Evolutionary conservation across 2,113 vertebrate species (phyloP).

Genomic region (Phodopus roborovskii): DNA sequence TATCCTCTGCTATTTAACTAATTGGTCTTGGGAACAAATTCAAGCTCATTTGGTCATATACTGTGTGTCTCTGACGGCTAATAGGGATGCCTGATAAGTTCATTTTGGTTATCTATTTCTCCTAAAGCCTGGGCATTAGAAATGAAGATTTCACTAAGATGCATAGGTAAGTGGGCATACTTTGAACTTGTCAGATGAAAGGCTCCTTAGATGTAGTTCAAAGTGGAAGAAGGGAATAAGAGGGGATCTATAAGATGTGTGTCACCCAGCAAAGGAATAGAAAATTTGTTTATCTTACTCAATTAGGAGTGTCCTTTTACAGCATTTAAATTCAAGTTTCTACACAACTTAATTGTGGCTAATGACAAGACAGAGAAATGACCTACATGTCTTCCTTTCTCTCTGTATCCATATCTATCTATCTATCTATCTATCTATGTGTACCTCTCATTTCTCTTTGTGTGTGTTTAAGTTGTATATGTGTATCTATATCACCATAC

Average conservation of each 20-base stretch:
- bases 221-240: constrained; percentile 10
- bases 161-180: constrained; percentile 73
- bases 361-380: constrained; percentile 1
- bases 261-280: constrained; percentile 73
- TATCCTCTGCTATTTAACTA: constrained; percentile 61
- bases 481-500: neutral
- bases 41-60: constrained; percentile 32
- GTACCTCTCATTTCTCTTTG: neutral
- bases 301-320: constrained; percentile 43
- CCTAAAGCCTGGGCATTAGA: constrained; percentile 63
- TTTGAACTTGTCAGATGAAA: constrained; percentile 80
- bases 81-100: constrained; percentile 25
- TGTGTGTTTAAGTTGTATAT: neutral
- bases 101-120: constrained; percentile 67
- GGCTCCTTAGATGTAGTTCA: constrained; percentile 78
- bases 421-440: neutral
- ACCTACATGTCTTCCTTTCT: neutral
- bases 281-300: constrained; percentile 72
- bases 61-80: neutral
- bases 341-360: constrained; percentile 14
- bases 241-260: constrained; percentile 56
- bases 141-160: constrained; percentile 73
- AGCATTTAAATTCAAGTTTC: constrained; percentile 57
- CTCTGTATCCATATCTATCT: neutral
- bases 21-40: constrained; percentile 63